Conservation (phyloP, 2,888 invertebrate genomes). For the Scaptomyza parva region DNA sequence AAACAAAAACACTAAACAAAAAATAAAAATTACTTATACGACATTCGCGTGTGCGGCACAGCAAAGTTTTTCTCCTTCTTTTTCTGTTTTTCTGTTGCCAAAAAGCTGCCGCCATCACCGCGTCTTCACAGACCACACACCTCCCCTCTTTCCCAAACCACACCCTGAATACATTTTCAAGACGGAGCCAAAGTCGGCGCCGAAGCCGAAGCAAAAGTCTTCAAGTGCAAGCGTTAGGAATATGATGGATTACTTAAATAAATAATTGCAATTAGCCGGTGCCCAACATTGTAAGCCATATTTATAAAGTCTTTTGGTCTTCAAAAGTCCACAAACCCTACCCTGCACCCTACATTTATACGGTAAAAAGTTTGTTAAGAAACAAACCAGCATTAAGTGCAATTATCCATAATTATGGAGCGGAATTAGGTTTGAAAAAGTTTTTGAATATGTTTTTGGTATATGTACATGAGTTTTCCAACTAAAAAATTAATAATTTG, state of each 20-base stretch:
- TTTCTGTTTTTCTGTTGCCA: no score
- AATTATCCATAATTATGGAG: conserved; percentile 1
- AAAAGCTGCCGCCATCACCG: conserved; percentile 63
- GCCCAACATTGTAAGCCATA: conserved; percentile 47
- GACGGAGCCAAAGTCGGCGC: no score
- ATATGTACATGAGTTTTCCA: no score
- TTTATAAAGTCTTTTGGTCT: conserved; percentile 26
- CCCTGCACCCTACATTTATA: conserved; percentile 31
- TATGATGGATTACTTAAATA: conserved; percentile 76
- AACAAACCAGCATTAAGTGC: background rate
- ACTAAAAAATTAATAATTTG: no score
- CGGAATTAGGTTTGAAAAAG: background rate
- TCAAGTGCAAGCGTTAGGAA: conserved; percentile 45
- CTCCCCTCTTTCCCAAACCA: background rate
- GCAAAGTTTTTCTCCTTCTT: conserved; percentile 46
- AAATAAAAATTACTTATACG: conserved; percentile 65
- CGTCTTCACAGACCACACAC: conserved; percentile 28
- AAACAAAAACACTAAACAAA: conserved; percentile 5
- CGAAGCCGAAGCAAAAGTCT: conserved; percentile 31
- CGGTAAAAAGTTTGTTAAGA: background rate
- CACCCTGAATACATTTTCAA: conserved; percentile 9
- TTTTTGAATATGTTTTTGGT: background rate
- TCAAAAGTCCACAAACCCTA: conserved; percentile 19
- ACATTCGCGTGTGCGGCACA: conserved; percentile 69
- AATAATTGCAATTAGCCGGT: conserved; percentile 74